These are phyloP conservation scores for Pygmarrhopalites habei DNA, from an alignment of 1,140 invertebrate species.

Conservation along the genomic window DNA sequence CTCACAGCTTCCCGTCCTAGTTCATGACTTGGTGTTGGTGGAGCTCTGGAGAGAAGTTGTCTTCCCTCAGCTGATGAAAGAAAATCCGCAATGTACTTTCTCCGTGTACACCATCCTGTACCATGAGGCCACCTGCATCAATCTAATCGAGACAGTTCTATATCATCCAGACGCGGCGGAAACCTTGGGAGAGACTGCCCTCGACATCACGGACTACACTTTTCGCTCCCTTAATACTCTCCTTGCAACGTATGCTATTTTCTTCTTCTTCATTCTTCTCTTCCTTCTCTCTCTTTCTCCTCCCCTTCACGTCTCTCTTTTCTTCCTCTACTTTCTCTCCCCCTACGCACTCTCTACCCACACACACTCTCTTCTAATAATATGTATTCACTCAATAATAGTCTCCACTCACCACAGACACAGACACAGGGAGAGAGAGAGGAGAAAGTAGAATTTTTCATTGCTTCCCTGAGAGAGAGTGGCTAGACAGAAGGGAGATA, in stretches of 20 bases:
- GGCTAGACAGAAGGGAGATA: too few species aligned
- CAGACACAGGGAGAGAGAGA: too few species aligned
- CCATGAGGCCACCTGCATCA: constrained; percentile 60
- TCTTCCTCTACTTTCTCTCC: too few species aligned
- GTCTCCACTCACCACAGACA: too few species aligned
- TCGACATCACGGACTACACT: constrained; percentile 67
- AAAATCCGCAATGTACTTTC: constrained; percentile 22
- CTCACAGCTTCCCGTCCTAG: constrained; percentile 57
- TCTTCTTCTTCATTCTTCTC: neutral
- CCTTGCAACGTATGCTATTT: neutral
- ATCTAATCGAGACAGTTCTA: constrained; percentile 63
- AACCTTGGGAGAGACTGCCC: constrained; percentile 57
- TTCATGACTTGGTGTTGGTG: constrained; percentile 67
- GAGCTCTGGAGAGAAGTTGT: constrained; percentile 68
- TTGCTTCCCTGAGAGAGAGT: too few species aligned
- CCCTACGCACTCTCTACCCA: too few species aligned
- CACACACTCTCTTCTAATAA: too few species aligned
- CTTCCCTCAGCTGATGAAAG: constrained; percentile 57
- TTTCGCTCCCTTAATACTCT: constrained; percentile 16
- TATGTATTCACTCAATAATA: too few species aligned
- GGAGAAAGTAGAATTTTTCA: too few species aligned
- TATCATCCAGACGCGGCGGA: constrained; percentile 64
- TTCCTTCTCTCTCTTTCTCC: neutral
- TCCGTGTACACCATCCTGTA: constrained; percentile 50
- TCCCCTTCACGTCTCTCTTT: neutral